These are phyloP conservation scores for Coptotermes formosanus DNA, from an alignment of 1,140 invertebrate species.

Conservation along the genomic window DNA sequence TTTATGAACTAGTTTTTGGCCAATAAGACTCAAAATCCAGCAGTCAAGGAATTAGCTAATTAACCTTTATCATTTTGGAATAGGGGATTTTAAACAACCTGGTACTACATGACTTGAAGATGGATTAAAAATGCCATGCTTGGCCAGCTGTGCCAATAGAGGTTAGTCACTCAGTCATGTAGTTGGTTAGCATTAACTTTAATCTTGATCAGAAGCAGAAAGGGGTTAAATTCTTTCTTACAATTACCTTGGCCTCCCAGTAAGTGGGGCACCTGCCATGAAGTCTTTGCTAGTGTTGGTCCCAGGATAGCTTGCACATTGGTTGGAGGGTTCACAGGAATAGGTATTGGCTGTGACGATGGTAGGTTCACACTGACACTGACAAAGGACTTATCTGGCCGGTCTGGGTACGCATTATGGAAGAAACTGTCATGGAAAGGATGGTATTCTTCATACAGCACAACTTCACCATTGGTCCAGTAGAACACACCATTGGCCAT, in stretches of 20 bases:
- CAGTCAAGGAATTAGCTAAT: no score
- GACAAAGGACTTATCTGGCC: slow-evolving; percentile 49
- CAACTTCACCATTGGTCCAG: slow-evolving; percentile 75
- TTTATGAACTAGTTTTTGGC: no score
- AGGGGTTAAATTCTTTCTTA: background rate
- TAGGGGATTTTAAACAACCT: no score
- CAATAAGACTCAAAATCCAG: no score
- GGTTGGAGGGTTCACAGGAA: slow-evolving; percentile 73
- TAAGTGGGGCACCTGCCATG: slow-evolving; percentile 72
- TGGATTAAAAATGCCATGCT: no score
- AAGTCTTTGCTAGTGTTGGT: slow-evolving; percentile 67
- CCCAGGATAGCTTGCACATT: slow-evolving; percentile 76
- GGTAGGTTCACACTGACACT: slow-evolving; percentile 60
- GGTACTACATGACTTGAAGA: no score
- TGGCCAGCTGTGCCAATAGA: no score
- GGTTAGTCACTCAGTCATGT: no score
- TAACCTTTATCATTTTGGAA: no score
- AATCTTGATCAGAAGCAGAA: no score
- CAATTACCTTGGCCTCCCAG: slow-evolving; percentile 70
- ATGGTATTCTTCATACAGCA: slow-evolving; percentile 71
- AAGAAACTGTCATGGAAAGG: slow-evolving; percentile 63
- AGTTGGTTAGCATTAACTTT: no score
- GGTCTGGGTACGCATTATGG: slow-evolving; percentile 67
- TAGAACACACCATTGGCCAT: slow-evolving; percentile 75
- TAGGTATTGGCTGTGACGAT: slow-evolving; percentile 68